phyloP scores from a whole-genome alignment of 2,888 invertebrate species.

The Tipula confusa region DNA sequence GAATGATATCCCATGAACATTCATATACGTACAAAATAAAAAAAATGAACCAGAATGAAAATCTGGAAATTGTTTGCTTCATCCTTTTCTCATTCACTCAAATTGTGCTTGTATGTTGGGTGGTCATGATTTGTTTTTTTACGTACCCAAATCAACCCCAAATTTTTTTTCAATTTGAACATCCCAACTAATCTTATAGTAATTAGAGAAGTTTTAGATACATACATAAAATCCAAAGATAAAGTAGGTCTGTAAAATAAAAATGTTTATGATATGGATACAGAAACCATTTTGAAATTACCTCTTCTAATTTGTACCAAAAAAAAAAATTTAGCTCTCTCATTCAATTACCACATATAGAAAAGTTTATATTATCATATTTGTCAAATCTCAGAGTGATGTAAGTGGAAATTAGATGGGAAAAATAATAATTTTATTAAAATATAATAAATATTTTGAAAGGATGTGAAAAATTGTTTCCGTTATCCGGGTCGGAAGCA shows the following conservation, averaged over 20 bases:
- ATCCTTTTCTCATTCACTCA: neutral
- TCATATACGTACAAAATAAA: neutral
- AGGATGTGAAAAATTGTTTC: slow-evolving; percentile 12
- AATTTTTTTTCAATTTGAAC: neutral
- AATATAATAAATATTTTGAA: neutral
- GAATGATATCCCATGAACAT: neutral
- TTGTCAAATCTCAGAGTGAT: neutral
- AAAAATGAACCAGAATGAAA: neutral
- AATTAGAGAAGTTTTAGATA: neutral
- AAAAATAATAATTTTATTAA: neutral
- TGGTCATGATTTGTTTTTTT: neutral
- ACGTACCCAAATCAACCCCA: neutral
- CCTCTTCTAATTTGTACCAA: neutral
- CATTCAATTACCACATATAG: neutral
- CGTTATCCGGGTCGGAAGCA: neutral
- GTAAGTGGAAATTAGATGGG: neutral
- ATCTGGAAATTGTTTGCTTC: neutral
- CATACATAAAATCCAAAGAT: neutral
- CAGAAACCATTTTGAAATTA: slow-evolving; percentile 3
- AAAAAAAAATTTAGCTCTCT: neutral
- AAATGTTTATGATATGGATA: neutral
- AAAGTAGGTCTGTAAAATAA: neutral
- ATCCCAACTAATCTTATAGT: neutral
- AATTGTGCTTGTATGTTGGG: neutral
- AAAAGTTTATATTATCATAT: neutral